phyloP scores from a whole-genome alignment of 2,888 invertebrate species.

The Imbricaverruca yamaguchii region DNA sequence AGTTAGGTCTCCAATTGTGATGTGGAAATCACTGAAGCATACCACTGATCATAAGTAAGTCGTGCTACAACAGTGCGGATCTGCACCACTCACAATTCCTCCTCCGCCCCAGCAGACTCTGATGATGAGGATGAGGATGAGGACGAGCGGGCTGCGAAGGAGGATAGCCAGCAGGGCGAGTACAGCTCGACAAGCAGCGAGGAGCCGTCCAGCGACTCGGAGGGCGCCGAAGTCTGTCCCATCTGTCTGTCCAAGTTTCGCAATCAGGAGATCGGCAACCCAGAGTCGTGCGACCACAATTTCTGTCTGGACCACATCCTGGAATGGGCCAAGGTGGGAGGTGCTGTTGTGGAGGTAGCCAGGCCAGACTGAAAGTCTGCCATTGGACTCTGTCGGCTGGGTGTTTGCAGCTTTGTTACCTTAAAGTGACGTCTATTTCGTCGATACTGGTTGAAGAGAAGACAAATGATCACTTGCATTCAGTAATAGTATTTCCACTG shows the following conservation, averaged over 20 bases:
- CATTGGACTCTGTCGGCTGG: no score
- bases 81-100: no score
- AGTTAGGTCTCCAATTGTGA: no score
- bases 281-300: conserved; percentile 76
- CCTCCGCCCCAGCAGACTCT: not conserved
- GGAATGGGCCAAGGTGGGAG: conserved; percentile 73
- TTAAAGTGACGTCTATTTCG: not conserved
- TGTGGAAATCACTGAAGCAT: no score
- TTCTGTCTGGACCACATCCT: conserved; percentile 84
- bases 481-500: no score
- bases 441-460: no score
- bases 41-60: no score
- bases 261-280: conserved; percentile 73
- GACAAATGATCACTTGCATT: no score
- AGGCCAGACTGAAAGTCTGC: no score
- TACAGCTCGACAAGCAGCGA: conserved; percentile 14
- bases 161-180: not conserved
- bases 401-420: not conserved
- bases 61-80: no score
- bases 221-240: conserved; percentile 70
- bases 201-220: conserved; percentile 36
- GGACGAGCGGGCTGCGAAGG: not conserved
- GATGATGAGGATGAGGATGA: conserved; percentile 23
- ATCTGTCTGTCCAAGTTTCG: conserved; percentile 74
- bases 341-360: no score